phyloP scores from a whole-genome alignment of 2,797 vertebrate species.

The Gouania willdenowi region DNA sequence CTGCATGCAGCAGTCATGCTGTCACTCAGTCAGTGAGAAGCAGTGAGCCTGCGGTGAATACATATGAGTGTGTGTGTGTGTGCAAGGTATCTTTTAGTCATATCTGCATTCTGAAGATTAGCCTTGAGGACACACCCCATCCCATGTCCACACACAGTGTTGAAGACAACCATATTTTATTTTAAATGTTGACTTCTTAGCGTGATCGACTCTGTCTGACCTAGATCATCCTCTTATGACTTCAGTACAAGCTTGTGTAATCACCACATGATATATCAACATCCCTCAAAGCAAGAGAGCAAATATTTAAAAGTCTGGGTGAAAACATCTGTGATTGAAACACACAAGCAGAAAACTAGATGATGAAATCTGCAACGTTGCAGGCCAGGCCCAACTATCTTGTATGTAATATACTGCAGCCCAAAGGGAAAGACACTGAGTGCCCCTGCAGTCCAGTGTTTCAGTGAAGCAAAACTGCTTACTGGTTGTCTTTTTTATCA shows the following conservation, averaged over 20 bases:
- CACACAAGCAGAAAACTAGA: constrained; percentile 14
- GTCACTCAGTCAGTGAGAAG: constrained; percentile 64
- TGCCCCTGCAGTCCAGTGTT: no score
- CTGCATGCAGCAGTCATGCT: constrained; percentile 65
- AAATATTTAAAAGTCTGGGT: constrained; percentile 36
- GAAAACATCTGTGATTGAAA: constrained; percentile 23
- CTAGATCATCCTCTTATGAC: constrained; percentile 22
- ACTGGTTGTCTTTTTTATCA: no score
- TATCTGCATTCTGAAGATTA: constrained; percentile 51
- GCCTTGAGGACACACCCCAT: constrained; percentile 32
- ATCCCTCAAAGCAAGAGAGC: constrained; percentile 8
- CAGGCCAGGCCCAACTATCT: constrained; percentile 57
- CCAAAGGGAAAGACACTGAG: no score
- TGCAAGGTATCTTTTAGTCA: constrained; percentile 14
- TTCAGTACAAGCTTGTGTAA: constrained; percentile 23
- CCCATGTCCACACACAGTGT: constrained; percentile 7
- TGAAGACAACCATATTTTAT: not conserved
- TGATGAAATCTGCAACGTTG: constrained; percentile 39
- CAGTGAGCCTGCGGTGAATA: constrained; percentile 54
- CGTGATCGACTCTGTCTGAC: constrained; percentile 15
- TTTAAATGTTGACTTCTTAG: constrained; percentile 6
- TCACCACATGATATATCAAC: constrained; percentile 22
- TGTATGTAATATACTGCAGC: constrained; percentile 46
- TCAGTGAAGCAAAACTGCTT: no score
- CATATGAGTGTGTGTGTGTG: constrained; percentile 33